Evolutionary conservation across 2,888 invertebrate species (phyloP).

Genomic region (Dione vanillae): DNA sequence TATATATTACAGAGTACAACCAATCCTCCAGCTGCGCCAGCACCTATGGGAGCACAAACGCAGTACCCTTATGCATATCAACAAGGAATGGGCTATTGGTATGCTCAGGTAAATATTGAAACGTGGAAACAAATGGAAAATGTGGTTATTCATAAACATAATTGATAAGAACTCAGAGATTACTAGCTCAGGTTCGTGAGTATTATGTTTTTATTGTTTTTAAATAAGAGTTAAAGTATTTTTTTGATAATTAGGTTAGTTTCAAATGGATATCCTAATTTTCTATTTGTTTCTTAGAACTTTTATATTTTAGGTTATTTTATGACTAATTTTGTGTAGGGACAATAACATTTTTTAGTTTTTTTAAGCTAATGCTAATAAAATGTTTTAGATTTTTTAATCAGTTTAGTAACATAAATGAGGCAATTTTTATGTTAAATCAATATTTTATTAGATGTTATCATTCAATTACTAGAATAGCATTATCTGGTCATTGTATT

Average conservation of each 20-base stretch:
- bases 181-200: slow-evolving; percentile 19
- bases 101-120: slow-evolving; percentile 87
- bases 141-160: slow-evolving; percentile 18
- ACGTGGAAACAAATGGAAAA: slow-evolving; percentile 30
- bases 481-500: background rate
- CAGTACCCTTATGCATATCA: slow-evolving; percentile 95
- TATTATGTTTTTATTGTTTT: slow-evolving; percentile 22
- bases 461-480: background rate
- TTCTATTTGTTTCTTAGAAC: slow-evolving; percentile 25
- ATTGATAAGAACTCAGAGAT: slow-evolving; percentile 24
- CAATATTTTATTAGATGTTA: background rate
- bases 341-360: background rate
- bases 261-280: slow-evolving; percentile 20
- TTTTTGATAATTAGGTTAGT: slow-evolving; percentile 15
- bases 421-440: background rate
- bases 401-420: background rate
- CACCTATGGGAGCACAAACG: slow-evolving; percentile 85
- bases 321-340: background rate
- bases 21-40: slow-evolving; percentile 71
- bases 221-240: slow-evolving; percentile 6
- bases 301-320: background rate
- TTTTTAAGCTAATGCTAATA: background rate
- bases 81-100: slow-evolving; percentile 96
- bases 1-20: slow-evolving; percentile 65
- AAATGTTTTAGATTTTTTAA: no score